Evolutionary conservation across 2,113 vertebrate genomes (phyloP).

Genomic region (Melanerpes aurifrons): DNA sequence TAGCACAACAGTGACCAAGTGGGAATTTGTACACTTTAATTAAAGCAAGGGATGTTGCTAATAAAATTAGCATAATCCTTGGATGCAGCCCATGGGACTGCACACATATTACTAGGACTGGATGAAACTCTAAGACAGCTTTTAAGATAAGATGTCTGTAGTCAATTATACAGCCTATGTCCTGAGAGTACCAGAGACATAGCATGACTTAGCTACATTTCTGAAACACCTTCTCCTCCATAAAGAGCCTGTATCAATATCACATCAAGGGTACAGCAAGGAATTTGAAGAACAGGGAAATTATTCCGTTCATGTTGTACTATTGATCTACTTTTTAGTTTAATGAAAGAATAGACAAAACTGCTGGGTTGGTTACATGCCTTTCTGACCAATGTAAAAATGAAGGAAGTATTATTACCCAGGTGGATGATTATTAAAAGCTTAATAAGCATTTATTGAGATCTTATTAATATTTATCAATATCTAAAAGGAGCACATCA

Average conservation of each 20-base stretch:
- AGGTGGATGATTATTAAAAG: background rate
- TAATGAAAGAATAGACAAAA: background rate
- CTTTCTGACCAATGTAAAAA: background rate
- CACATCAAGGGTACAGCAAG: background rate
- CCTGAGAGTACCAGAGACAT: constrained; percentile 41
- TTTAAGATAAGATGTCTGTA: constrained; percentile 45
- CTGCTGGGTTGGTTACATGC: background rate
- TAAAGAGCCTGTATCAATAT: background rate
- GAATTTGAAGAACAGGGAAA: background rate
- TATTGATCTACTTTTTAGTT: background rate
- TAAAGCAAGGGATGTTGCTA: constrained; percentile 59
- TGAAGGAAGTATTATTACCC: background rate
- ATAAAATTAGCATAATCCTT: constrained; percentile 66
- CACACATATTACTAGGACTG: constrained; percentile 20
- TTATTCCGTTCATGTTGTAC: background rate
- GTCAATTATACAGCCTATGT: constrained; percentile 32
- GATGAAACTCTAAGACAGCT: constrained; percentile 46
- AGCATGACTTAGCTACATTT: background rate
- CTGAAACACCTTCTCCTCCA: background rate
- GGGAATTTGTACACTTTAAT: constrained; percentile 63
- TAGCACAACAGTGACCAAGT: constrained; percentile 64
- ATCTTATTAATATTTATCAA: too few species aligned
- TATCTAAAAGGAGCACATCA: too few species aligned
- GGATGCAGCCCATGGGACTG: constrained; percentile 57
- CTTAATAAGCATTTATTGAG: background rate